Percentiles rank a stretch among this genome's conserved stretches.
Evolutionary conservation across 2,797 vertebrate species (phyloP).

Genomic region (Pseudomugil gertrudae): DNA sequence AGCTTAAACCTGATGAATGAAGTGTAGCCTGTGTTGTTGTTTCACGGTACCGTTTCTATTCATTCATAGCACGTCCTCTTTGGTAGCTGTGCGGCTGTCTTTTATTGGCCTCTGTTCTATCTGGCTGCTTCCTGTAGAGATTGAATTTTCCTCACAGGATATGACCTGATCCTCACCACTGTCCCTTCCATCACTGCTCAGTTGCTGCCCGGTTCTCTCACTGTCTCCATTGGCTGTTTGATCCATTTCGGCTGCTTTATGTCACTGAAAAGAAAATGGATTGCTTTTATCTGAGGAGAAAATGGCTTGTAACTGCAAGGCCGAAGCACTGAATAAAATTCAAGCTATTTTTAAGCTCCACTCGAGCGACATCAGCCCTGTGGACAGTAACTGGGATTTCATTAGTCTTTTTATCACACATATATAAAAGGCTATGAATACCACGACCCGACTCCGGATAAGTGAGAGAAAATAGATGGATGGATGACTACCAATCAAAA

Average conservation of each 20-base stretch:
- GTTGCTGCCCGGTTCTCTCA: slow-evolving; percentile 2
- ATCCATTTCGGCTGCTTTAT: slow-evolving; percentile 52
- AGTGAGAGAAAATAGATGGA: too few relatives aligned
- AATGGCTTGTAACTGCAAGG: slow-evolving; percentile 23
- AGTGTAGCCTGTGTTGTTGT: slow-evolving; percentile 2
- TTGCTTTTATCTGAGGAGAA: slow-evolving; percentile 53
- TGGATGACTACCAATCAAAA: not conserved
- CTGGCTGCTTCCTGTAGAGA: slow-evolving; percentile 72
- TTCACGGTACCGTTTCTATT: slow-evolving; percentile 45
- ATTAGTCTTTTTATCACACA: not conserved
- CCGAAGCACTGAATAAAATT: slow-evolving; percentile 38
- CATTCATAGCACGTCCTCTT: slow-evolving; percentile 56
- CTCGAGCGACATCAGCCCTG: slow-evolving; percentile 14
- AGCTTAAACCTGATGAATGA: slow-evolving; percentile 20
- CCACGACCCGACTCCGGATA: too few relatives aligned
- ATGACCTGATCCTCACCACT: slow-evolving; percentile 52
- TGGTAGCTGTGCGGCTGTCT: slow-evolving; percentile 38
- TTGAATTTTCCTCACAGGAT: slow-evolving; percentile 76
- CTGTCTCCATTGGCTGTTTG: slow-evolving; percentile 39
- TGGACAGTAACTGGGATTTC: slow-evolving; percentile 5
- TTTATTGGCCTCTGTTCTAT: slow-evolving; percentile 60
- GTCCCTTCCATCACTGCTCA: slow-evolving; percentile 24
- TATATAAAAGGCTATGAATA: not conserved
- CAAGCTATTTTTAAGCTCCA: slow-evolving; percentile 32
- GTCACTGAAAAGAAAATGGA: slow-evolving; percentile 51